Evolutionary conservation across 2,797 vertebrate species (phyloP).

Genomic region (Clarias platycephalus): DNA sequence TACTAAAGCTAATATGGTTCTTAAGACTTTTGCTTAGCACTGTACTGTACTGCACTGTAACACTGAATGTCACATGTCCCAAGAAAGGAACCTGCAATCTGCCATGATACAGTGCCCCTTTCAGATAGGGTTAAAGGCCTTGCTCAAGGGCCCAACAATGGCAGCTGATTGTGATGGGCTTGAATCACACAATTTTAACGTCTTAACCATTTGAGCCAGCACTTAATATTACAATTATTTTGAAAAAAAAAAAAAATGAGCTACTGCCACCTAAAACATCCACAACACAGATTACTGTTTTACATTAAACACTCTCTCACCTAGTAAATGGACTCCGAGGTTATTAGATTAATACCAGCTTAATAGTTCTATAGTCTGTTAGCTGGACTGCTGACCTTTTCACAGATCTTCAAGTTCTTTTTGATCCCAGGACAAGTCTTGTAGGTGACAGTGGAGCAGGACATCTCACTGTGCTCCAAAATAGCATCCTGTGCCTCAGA

Average conservation of each 20-base stretch:
- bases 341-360: neutral
- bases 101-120: too few species aligned
- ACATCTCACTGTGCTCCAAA: constrained; percentile 86
- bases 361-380: neutral
- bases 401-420: constrained; percentile 98
- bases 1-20: too few species aligned
- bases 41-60: too few species aligned
- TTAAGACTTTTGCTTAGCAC: too few species aligned
- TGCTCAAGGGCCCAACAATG: too few species aligned
- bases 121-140: too few species aligned
- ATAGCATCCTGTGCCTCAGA: constrained; percentile 87
- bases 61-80: too few species aligned
- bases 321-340: neutral
- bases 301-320: neutral
- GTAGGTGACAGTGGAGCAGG: constrained; percentile 90
- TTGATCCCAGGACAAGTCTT: constrained; percentile 92
- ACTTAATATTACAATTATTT: neutral
- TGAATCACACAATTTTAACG: too few species aligned
- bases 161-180: too few species aligned
- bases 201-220: too few species aligned
- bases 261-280: neutral
- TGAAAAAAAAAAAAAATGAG: neutral
- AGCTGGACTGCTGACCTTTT: constrained; percentile 80
- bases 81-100: too few species aligned
- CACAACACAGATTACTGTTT: neutral